These are phyloP conservation scores for Agapornis canus DNA, from an alignment of 2,797 vertebrate species.

Conservation along the genomic window DNA sequence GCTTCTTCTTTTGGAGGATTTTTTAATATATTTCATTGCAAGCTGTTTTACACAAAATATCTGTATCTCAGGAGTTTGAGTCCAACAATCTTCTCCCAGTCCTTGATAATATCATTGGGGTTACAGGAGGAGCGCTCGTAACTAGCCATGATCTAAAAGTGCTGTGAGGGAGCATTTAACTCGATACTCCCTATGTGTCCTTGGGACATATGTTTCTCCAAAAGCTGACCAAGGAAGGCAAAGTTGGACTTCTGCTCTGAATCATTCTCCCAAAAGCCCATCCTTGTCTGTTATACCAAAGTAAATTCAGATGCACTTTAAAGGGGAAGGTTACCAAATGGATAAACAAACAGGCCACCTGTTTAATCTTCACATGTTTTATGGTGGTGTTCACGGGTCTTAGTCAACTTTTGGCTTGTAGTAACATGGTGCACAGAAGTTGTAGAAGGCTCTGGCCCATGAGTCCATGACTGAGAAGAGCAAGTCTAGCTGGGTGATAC, in stretches of 20 bases:
- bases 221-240: neutral
- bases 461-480: fast-evolving
- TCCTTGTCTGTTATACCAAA: neutral
- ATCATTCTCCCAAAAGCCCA: neutral
- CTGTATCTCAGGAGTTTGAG: neutral
- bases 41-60: neutral
- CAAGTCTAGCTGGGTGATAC: neutral
- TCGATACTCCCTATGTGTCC: neutral
- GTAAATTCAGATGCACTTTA: neutral
- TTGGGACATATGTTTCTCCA: neutral
- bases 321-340: neutral
- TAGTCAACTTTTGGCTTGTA: neutral
- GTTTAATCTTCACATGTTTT: neutral
- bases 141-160: neutral
- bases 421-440: neutral
- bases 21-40: neutral
- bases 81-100: neutral
- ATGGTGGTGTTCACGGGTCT: neutral
- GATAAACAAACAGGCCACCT: neutral
- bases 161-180: neutral
- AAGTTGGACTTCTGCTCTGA: neutral
- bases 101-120: neutral
- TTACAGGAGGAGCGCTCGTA: neutral
- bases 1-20: fast-evolving
- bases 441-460: neutral